phyloP scores from a whole-genome alignment of 2,888 invertebrate species.

The Smittia sp. region DNA sequence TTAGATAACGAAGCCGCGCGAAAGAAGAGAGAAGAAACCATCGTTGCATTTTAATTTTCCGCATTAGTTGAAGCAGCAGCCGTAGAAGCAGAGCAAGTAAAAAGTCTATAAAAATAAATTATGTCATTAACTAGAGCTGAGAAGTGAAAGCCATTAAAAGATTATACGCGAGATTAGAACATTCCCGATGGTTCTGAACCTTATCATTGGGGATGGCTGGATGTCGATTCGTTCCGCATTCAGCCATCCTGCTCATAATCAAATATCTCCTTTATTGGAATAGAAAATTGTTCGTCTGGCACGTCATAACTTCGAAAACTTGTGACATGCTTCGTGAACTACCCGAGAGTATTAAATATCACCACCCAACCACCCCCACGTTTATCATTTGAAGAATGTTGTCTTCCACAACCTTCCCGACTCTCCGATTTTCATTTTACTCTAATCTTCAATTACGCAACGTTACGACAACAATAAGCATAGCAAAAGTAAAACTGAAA shows the following conservation, averaged over 20 bases:
- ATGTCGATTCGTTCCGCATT: too few species aligned
- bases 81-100: slow-evolving; percentile 12
- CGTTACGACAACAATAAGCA: neutral
- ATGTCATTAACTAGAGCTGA: slow-evolving; percentile 6
- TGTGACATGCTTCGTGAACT: too few species aligned
- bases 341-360: neutral
- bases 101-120: slow-evolving; percentile 16
- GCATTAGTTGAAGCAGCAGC: slow-evolving; percentile 19
- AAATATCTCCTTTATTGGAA: too few species aligned
- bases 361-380: neutral
- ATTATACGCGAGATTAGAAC: neutral
- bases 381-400: neutral
- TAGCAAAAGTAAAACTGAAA: neutral
- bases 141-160: slow-evolving; percentile 15
- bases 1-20: neutral
- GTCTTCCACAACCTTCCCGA: neutral
- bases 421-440: neutral
- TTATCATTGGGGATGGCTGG: too few species aligned
- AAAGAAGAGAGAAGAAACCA: neutral
- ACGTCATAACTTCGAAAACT: too few species aligned
- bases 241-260: too few species aligned
- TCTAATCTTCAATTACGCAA: neutral
- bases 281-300: too few species aligned
- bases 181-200: too few species aligned
- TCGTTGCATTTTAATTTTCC: neutral